Base-by-base conservation (phyloP, 1,140 invertebrate species). In the Reticulitermes speratus region DNA sequence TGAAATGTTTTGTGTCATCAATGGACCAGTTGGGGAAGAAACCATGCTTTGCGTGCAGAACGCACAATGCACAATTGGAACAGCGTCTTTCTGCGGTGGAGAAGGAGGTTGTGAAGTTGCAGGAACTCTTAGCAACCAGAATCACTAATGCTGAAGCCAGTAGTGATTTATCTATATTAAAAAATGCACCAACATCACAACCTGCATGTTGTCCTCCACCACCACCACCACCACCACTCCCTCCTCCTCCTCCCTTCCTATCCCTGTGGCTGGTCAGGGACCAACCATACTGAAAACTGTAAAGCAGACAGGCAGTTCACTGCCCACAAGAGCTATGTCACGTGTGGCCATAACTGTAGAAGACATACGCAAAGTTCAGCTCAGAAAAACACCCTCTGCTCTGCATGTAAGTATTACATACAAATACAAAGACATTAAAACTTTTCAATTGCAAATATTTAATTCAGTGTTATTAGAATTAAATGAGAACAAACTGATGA, bases 261-360 rank as follows among this genome's bases (percentile, higher is more conserved):
- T 12, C 2, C 82, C 23, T 48, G 23, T 32, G 7, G 3, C 23
- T n/a, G 32, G 32, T 32, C 32, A 82, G 82, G 82, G 23, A 82
- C 5, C 21, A 16, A 11, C 83, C 38, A 84, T 44, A 45, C 44
- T 44, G 23, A 84, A 44, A 52, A 32, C 32, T 32, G 16, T n/a
- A 84, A 84, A 84, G 8, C 44, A 84, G 6, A 44, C n/a, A 25
- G 83, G 16, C 7, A 84, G 12, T 30, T 30, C 38, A 52, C n/a
- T 84, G 32, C 25, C 65, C n/a, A 84, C 8, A 21, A 84, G 44
- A 30, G 38, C 44, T 7, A 44, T 32, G 16, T 48, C 59, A 38
- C 85, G 85, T 16, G 6, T 65, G 44, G 25, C 85, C 38, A 85
- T 85, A 21, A 85, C 85, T 38, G 85, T 85, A 16, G 85, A 85